These are phyloP conservation scores for Anas bernieri DNA, from an alignment of 2,797 vertebrate genomes.

Conservation along the genomic window DNA sequence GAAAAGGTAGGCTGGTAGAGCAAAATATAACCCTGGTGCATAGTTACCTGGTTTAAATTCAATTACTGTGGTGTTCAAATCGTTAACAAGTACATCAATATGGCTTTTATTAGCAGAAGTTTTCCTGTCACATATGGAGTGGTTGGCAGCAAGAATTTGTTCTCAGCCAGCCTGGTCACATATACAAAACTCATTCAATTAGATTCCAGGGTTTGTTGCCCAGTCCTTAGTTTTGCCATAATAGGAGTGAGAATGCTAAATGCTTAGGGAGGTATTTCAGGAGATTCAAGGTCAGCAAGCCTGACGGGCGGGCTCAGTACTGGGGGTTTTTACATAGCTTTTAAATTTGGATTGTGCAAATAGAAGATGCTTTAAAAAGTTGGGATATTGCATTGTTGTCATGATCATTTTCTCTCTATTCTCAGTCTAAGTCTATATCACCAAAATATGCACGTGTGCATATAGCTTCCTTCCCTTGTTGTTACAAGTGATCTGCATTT, in stretches of 20 bases:
- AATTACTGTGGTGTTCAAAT: constrained; percentile 25
- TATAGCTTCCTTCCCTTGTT: neutral
- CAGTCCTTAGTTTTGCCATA: neutral
- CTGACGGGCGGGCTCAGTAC: neutral
- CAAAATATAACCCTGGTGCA: constrained; percentile 20
- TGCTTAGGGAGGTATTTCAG: neutral
- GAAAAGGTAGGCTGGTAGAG: constrained; percentile 30
- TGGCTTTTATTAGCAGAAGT: constrained; percentile 50
- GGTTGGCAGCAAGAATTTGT: neutral
- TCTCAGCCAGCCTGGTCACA: neutral
- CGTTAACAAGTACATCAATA: constrained; percentile 45
- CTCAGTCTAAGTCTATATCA: neutral
- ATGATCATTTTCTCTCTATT: neutral
- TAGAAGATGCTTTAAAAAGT: neutral
- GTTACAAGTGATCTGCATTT: neutral
- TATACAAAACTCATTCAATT: neutral
- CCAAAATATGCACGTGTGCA: neutral
- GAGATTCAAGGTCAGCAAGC: neutral
- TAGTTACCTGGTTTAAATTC: constrained; percentile 62
- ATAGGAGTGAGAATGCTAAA: neutral
- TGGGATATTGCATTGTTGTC: neutral
- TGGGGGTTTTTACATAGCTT: neutral
- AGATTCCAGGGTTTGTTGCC: neutral
- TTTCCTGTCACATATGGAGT: constrained; percentile 20
- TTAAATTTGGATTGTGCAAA: neutral